A percentile compares a stretch with the other conserved stretches of the same genome.
Conservation (phyloP, 2,113 vertebrate genomes). For the Pygoscelis adeliae region DNA sequence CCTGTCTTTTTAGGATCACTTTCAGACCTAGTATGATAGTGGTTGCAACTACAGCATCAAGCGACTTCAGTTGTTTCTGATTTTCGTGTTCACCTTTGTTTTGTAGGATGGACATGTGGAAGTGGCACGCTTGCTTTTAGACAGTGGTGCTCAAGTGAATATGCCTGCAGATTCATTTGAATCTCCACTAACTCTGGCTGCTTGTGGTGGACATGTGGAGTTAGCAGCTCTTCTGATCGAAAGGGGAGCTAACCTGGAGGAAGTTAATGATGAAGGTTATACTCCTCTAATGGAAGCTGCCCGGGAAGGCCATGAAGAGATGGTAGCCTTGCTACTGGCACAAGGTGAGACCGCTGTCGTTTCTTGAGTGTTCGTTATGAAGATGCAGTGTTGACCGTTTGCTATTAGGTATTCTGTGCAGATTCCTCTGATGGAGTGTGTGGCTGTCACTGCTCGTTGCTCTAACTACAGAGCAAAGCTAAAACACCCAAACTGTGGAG, state of each 20-base stretch:
- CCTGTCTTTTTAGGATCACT: not conserved
- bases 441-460: not conserved
- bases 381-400: fast-evolving
- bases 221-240: conserved; percentile 95
- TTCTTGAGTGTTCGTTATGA: fast-evolving
- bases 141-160: conserved; percentile 98
- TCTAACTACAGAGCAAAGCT: not conserved
- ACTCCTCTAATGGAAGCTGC: conserved; percentile 98
- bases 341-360: conserved; percentile 81
- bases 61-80: not conserved
- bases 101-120: conserved; percentile 95
- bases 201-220: conserved; percentile 96
- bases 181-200: conserved; percentile 94
- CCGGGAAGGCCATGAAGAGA: conserved; percentile 97
- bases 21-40: not conserved
- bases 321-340: conserved; percentile 97
- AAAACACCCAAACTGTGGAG: not conserved
- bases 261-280: conserved; percentile 98
- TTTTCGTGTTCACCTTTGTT: not conserved
- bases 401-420: not conserved
- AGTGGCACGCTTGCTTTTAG: conserved; percentile 95
- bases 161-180: conserved; percentile 99
- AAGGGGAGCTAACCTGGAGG: conserved; percentile 96
- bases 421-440: fast-evolving
- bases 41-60: not conserved